Conservation (phyloP, 2,113 vertebrate genomes). For the Columba janthina region DNA sequence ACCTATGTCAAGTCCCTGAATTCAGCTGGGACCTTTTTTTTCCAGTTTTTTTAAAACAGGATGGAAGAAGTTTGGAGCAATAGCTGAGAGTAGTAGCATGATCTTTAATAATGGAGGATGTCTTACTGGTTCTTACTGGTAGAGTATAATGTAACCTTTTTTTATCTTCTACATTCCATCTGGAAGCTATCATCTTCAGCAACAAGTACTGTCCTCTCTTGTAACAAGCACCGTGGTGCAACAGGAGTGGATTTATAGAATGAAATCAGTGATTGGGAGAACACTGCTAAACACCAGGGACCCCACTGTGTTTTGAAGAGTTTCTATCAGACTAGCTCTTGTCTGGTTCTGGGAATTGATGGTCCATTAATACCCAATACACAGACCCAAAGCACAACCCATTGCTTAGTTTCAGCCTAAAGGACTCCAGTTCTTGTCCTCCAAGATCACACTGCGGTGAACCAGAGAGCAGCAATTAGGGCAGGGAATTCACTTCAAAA, state of each 20-base stretch:
- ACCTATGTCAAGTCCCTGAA: background rate
- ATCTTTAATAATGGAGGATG: background rate
- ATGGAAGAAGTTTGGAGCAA: background rate
- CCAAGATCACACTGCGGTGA: background rate
- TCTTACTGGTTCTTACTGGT: background rate
- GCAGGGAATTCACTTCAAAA: background rate
- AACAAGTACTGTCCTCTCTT: background rate
- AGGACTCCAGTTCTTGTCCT: background rate
- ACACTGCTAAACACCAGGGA: background rate
- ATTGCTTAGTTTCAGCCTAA: background rate
- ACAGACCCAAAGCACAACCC: background rate
- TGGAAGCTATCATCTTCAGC: background rate
- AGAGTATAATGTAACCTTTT: background rate
- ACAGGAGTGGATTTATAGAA: background rate
- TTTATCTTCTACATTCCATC: background rate
- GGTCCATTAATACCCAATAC: background rate
- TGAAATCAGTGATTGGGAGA: background rate
- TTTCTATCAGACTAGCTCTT: background rate
- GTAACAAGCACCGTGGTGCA: background rate
- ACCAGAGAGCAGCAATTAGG: background rate
- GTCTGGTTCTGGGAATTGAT: background rate
- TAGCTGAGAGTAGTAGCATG: background rate
- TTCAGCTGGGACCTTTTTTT: accelerated
- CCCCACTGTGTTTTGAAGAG: background rate
- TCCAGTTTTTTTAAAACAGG: background rate